Percentiles rank a stretch among this genome's conserved stretches.
Conservation (phyloP, 2,113 vertebrate species). For the Mesitornis unicolor region DNA sequence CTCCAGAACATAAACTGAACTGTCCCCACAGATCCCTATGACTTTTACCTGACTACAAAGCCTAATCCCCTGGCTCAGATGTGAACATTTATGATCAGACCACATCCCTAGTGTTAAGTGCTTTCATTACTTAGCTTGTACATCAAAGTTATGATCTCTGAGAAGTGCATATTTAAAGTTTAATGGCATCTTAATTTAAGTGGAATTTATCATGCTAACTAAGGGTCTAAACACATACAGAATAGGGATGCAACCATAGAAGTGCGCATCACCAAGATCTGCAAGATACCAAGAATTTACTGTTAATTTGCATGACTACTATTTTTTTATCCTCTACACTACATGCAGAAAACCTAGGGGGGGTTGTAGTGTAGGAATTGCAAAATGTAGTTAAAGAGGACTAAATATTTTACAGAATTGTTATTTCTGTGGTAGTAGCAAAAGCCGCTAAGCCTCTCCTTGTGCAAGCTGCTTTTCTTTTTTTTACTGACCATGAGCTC, state of each 20-base stretch:
- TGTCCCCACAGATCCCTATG: background rate
- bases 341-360: rapidly evolving
- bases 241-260: background rate
- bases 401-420: background rate
- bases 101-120: background rate
- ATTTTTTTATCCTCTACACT: background rate
- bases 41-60: background rate
- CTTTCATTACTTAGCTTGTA: background rate
- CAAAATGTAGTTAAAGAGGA: background rate
- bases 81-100: background rate
- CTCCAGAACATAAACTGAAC: background rate
- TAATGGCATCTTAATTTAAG: background rate
- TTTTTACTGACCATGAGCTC: background rate
- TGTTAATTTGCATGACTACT: background rate
- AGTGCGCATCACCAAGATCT: background rate
- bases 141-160: background rate
- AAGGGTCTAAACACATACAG: background rate
- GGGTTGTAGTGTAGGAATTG: background rate
- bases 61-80: background rate
- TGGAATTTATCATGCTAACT: background rate
- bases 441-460: background rate
- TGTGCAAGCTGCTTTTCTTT: background rate
- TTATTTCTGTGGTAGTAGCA: background rate
- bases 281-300: background rate
- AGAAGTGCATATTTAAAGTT: background rate